Conservation (phyloP, 37 sponge, comb jelly and placozoan species). For the Dysidea cf. avara region DNA sequence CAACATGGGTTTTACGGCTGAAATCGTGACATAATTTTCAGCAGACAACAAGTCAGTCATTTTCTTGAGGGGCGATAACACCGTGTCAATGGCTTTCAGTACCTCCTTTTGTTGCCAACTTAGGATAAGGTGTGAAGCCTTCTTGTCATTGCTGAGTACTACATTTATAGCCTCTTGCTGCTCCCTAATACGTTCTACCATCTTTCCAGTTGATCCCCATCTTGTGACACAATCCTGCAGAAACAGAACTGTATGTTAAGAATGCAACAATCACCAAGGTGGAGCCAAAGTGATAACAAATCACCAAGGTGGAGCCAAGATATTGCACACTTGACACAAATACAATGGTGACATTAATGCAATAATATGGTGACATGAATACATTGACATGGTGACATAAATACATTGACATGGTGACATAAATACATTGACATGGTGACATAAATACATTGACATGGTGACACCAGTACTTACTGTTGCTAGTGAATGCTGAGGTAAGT, state of each 20-base stretch:
- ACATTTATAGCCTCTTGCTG: slow-evolving; percentile 34
- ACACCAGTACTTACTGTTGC: too few species aligned
- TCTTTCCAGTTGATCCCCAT: slow-evolving; percentile 40
- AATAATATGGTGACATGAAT: too few species aligned
- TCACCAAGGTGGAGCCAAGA: too few species aligned
- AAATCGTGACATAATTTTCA: slow-evolving; percentile 36
- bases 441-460: too few species aligned
- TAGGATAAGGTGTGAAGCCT: slow-evolving; percentile 30
- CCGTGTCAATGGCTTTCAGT: slow-evolving; percentile 15
- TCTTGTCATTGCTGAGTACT: slow-evolving; percentile 34
- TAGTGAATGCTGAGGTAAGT: slow-evolving; percentile 22
- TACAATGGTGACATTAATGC: too few species aligned
- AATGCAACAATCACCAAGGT: too few species aligned
- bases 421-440: too few species aligned
- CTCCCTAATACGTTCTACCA: slow-evolving; percentile 27
- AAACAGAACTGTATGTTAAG: background rate
- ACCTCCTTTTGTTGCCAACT: slow-evolving; percentile 45
- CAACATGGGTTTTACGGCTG: slow-evolving; percentile 27
- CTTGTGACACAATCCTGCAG: slow-evolving; percentile 27
- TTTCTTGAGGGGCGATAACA: slow-evolving; percentile 26
- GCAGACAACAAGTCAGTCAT: slow-evolving; percentile 43
- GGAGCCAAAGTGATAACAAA: background rate
- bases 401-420: too few species aligned
- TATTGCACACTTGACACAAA: too few species aligned
- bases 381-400: too few species aligned